phyloP scores from a whole-genome alignment of 2,113 vertebrate genomes.

The Calyptomena viridis region DNA sequence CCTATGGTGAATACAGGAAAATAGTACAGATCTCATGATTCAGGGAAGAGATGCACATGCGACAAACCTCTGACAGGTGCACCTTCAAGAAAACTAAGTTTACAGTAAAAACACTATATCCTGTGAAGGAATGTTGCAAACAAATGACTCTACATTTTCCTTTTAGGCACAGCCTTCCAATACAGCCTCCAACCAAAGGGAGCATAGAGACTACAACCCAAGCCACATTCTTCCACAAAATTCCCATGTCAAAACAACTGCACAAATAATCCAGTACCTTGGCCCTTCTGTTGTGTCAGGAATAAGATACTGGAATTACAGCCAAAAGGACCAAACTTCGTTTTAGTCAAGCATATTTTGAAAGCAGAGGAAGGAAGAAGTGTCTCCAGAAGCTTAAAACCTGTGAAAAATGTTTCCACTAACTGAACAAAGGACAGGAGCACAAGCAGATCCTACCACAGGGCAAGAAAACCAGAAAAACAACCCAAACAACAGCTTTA shows the following conservation, averaged over 20 bases:
- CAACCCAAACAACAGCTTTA: constrained; percentile 13
- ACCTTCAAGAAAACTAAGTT: neutral
- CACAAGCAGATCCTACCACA: neutral
- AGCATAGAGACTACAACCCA: neutral
- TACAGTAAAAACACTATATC: neutral
- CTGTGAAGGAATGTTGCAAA: neutral
- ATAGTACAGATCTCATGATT: neutral
- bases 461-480: neutral
- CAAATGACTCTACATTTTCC: neutral
- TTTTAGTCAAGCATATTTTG: neutral
- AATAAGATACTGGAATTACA: neutral
- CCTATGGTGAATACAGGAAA: neutral
- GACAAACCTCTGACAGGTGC: neutral
- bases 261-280: neutral
- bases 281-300: neutral
- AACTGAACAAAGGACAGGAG: neutral
- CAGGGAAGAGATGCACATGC: neutral
- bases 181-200: neutral
- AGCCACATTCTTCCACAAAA: neutral
- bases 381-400: neutral
- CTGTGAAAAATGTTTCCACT: neutral
- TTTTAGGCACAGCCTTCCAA: neutral
- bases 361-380: neutral
- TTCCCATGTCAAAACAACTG: neutral
- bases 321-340: neutral